Evolutionary conservation across 2,888 invertebrate genomes (phyloP), one percentile per base, ranked within the genome.

Genomic region (Ashinkailepas kermadecensis): DNA sequence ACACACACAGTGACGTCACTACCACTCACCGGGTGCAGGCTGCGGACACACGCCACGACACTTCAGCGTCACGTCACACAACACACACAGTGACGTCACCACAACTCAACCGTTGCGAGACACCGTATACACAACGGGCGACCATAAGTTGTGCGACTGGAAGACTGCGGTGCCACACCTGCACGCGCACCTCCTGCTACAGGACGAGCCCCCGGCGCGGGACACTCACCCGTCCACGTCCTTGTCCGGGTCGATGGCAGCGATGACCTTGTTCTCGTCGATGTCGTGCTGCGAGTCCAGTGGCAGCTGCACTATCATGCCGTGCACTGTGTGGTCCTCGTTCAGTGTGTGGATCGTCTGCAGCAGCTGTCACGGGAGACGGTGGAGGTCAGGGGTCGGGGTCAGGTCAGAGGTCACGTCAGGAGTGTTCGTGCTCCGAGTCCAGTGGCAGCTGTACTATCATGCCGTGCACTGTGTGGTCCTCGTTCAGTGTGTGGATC

Each of bases 391-490:
- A 21, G 62, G 39, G 39, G 58, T 13, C 58, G 10, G 58, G 58
- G 59, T 59, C 59, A 59, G 59, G 59, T 59, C 59, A 59, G 12
- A 59, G 15, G 11, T 15, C 15, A 59, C 59, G 15, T 15, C 59
- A 59, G 39, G 2, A 39, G 39, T 4, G 39, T 39, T 90, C 87
- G 85, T 92, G 92, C 0, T 91, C 91, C 62, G 93, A 91, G 87
- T 99, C 99, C 83, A 99, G 89, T 0, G 99, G 99, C 93, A 96
- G 94, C 90, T 97, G 97, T 0, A 98, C 96, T 85, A 98, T 97
- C 86, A 98, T 96, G 81, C 98, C 98, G 88, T 98, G 97, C 67
- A 97, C 92, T 18, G 89, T 88, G 0, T 93, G 91, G 86, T 97
- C 94, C 84, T 91, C 90, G 88, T 99, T 99, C 82, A 99, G 89